phyloP scores from a whole-genome alignment of 2,113 vertebrate species.

The Brachyistius frenatus region DNA sequence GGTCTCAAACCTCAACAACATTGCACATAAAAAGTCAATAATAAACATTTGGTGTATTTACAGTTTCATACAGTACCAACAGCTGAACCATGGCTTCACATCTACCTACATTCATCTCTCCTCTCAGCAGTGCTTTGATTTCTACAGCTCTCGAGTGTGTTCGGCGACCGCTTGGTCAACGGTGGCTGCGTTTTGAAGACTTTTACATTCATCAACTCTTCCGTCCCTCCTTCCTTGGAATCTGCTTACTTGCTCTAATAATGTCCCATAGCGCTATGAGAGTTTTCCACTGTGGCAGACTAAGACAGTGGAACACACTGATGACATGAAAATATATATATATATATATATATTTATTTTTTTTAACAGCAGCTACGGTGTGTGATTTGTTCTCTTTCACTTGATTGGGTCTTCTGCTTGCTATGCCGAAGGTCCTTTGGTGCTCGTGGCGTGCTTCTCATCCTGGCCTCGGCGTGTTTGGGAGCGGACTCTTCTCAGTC shows the following conservation, averaged over 20 bases:
- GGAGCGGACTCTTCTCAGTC: constrained; percentile 64
- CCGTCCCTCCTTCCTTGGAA: constrained; percentile 2
- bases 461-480: constrained; percentile 77
- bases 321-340: not conserved
- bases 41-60: constrained; percentile 59
- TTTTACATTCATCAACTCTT: constrained; percentile 43
- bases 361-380: too few species aligned
- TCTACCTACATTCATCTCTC: constrained; percentile 61
- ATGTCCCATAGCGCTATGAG: not conserved
- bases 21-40: constrained; percentile 47
- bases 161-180: constrained; percentile 10
- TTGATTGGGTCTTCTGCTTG: not conserved
- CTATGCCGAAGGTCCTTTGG: constrained; percentile 23
- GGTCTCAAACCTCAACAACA: constrained; percentile 12
- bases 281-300: not conserved
- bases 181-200: constrained; percentile 12
- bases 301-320: not conserved
- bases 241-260: not conserved
- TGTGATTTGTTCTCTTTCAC: too few species aligned
- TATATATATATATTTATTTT: too few species aligned
- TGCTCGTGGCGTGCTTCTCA: constrained; percentile 70
- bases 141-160: not conserved
- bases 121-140: constrained; percentile 1
- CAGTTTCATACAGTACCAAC: constrained; percentile 51
- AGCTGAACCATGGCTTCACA: constrained; percentile 52